Evolutionary conservation across 1,140 invertebrate genomes (phyloP).

Genomic region (Drosophila chauvacae): DNA sequence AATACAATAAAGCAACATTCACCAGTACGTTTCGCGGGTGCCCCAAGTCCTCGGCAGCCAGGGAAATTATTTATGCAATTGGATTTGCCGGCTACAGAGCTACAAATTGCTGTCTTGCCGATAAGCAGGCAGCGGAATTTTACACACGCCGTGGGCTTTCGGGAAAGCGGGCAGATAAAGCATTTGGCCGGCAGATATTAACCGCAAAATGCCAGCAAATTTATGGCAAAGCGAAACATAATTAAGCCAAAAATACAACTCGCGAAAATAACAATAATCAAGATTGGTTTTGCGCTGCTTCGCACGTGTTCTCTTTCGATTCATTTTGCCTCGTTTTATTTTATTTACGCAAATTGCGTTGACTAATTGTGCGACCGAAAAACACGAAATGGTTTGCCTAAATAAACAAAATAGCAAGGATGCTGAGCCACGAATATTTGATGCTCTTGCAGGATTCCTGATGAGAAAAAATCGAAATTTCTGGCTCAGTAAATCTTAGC

Average conservation of each 20-base stretch:
- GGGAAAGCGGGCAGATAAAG: constrained; percentile 38
- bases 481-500: neutral
- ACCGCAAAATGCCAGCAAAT: constrained; percentile 57
- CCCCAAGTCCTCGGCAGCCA: constrained; percentile 22
- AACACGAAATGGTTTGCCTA: constrained; percentile 43
- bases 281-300: constrained; percentile 45
- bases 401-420: constrained; percentile 24
- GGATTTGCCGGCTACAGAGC: constrained; percentile 60
- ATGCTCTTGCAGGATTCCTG: constrained; percentile 10
- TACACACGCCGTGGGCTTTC: constrained; percentile 40
- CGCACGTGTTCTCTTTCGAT: constrained; percentile 30
- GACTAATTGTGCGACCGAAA: constrained; percentile 67
- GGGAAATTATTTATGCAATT: constrained; percentile 76
- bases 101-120: constrained; percentile 68
- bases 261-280: constrained; percentile 59
- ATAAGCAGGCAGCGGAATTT: constrained; percentile 65
- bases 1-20: constrained; percentile 61
- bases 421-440: neutral
- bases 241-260: constrained; percentile 68
- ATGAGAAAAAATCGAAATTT: neutral
- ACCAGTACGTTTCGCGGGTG: constrained; percentile 38
- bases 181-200: constrained; percentile 64
- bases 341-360: constrained; percentile 62
- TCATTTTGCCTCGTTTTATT: constrained; percentile 38
- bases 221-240: constrained; percentile 65